Evolutionary conservation across 2,797 vertebrate species (phyloP).

Genomic region (Sebastiscus albofasciatus): DNA sequence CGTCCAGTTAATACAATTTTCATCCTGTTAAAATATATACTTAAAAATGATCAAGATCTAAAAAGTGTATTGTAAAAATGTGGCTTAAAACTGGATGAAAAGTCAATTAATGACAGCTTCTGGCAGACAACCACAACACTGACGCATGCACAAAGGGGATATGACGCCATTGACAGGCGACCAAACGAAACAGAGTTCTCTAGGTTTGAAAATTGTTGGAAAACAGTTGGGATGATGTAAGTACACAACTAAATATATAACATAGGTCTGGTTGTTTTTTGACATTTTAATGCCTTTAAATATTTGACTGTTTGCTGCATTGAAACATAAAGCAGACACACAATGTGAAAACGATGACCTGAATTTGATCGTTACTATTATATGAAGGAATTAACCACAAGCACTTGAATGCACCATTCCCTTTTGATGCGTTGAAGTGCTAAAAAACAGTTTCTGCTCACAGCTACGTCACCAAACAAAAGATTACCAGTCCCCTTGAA

Average conservation of each 20-base stretch:
- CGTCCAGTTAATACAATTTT: fast-evolving
- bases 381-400: background rate
- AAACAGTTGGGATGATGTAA: too few relatives aligned
- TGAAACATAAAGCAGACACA: background rate
- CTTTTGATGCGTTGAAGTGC: background rate
- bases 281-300: too few relatives aligned
- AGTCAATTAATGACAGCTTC: too few relatives aligned
- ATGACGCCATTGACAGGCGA: background rate
- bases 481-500: too few relatives aligned
- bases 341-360: too few relatives aligned
- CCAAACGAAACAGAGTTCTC: background rate
- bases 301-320: too few relatives aligned
- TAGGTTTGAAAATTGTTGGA: too few relatives aligned
- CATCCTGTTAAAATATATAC: too few relatives aligned
- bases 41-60: too few relatives aligned
- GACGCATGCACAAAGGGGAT: background rate
- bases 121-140: background rate
- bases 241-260: too few relatives aligned
- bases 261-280: too few relatives aligned
- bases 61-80: background rate
- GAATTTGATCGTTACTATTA: background rate
- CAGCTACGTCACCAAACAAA: background rate
- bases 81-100: too few relatives aligned
- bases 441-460: background rate
- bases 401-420: background rate